Base-by-base conservation (phyloP, 2,113 vertebrate species). In the Ranitomeya variabilis region DNA sequence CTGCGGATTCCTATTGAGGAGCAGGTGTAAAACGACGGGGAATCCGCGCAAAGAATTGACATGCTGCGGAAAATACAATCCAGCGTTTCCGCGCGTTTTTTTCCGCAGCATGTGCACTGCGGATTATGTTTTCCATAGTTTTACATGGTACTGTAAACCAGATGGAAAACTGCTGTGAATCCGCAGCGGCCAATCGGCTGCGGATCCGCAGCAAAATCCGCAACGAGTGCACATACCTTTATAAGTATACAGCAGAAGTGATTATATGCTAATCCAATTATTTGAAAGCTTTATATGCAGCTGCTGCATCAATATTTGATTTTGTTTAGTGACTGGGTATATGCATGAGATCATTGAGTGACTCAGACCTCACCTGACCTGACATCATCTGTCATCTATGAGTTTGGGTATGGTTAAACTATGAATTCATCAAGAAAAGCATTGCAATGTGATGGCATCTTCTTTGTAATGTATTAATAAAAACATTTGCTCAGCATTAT, bases 381-480 rank as follows among this genome's bases (percentile, higher is more conserved):
- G 69, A 73, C 69, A 73, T 73, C 71, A 45, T 45, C 71, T 45
- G 13, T 15, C 71, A 74, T 74, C n/a, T 74, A 18, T 16, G 31
- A 7, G 7, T 71, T 26, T 2, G 12, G 67, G 9, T 69, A 67
- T 23, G 62, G 62, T 3, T 14, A 71, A 15, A 73, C 13, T 37
- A 73, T 79, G 12, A 55, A 11, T 5, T 57, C 21, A 79, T 79
- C 19, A 19, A 2, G 16, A 6, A 66, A 66, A 19, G 8, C 9
- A 55, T n/a, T 60, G 19, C 57, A 64, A 19, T 14, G 31, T 62
- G 26, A 82, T 82, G 59, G 19, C 6, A 62, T 15, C 15, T 60
- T n/a, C 9, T 82, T n/a, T 83, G 57, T 83, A 31, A 82, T 82
- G 11, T 67, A 64, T 82, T 21, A 37, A 66, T 52, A 66, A 21